Percentiles rank a stretch among this genome's conserved stretches.
These are phyloP conservation scores for Drosophila grimshawi DNA, from an alignment of 1,140 invertebrate genomes.

Conservation along the genomic window DNA sequence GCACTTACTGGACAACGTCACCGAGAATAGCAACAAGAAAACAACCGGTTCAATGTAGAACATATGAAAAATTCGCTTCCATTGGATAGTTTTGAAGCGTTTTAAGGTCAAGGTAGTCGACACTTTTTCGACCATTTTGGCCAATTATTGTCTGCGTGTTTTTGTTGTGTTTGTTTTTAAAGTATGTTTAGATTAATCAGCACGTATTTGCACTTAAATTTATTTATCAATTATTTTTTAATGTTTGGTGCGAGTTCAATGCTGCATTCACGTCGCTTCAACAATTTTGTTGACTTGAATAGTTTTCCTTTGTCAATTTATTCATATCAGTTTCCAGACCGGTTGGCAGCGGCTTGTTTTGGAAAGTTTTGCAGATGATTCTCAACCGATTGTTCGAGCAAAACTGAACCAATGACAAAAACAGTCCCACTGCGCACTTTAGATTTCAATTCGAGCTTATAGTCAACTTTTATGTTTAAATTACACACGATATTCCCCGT, in stretches of 20 bases:
- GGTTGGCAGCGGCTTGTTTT: too few species aligned
- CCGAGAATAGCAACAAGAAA: conserved; percentile 75
- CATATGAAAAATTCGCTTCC: conserved; percentile 75
- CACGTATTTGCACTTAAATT: conserved; percentile 2
- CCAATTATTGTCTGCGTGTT: neutral
- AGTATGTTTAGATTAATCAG: conserved; percentile 13
- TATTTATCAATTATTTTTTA: conserved; percentile 10
- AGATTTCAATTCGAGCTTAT: conserved; percentile 13
- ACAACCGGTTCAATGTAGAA: conserved; percentile 82
- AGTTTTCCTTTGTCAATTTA: neutral
- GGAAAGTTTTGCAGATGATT: too few species aligned
- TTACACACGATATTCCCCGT: neutral
- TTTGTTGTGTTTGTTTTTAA: neutral
- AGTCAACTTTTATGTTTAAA: conserved; percentile 12
- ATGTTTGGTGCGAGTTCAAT: neutral
- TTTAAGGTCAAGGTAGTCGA: conserved; percentile 49
- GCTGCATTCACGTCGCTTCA: neutral
- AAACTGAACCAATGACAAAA: conserved; percentile 23
- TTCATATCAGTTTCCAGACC: neutral
- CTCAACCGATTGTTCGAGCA: conserved; percentile 11
- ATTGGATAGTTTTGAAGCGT: conserved; percentile 60
- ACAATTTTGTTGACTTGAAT: neutral
- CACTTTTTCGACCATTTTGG: conserved; percentile 73
- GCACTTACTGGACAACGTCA: conserved; percentile 77
- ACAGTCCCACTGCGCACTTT: conserved; percentile 14